Evolutionary conservation across 2,797 vertebrate genomes (phyloP), one percentile per base, ranked within the genome.

Genomic region (Pipistrellus nathusii): DNA sequence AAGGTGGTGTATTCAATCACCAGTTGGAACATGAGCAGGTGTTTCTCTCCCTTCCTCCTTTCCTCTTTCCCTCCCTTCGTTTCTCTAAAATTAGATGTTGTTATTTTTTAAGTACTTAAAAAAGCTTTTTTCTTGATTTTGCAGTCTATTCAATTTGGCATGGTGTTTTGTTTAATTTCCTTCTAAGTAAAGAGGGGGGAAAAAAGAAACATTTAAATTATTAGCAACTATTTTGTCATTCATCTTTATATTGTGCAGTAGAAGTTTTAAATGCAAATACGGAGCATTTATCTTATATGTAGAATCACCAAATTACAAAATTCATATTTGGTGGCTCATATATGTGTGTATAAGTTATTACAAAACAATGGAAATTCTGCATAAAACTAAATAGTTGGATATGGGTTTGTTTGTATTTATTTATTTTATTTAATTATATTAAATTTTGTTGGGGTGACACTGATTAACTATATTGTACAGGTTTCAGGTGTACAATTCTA

Each of bases 161-260:
- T 90, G 13, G 5, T 85, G 30, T 83, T 94, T 94, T 83, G 18
- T 87, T 78, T 69, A 95, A 83, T 83, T 13, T 72, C 9, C 81
- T 95, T 92, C 30, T 75, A 80, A 51, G 27, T 83, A 85, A 88
- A 77, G 25, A 71, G 25, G 38, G 38, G 13, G 13, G 25, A 59
- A 91, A 78, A 88, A 57, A 30, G 62, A 71, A 91, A 62, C 23
- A 81, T 88, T 77, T 76, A 69, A 84, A 73, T 90, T 90, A 69
- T 81, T 80, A 77, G 25, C 73, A 82, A 48, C 11, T 25, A 77
- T 93, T 88, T 93, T 88, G 64, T 51, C 59, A 46, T 88, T 92
- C 4, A 44, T 75, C 51, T 91, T 89, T 89, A 53, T 90, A 69
- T 80, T 93, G 9, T 46, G 2, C 48, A 59, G 8, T 69, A 44